Conservation (phyloP, 1,140 invertebrate species). For the Zophobas morio region DNA sequence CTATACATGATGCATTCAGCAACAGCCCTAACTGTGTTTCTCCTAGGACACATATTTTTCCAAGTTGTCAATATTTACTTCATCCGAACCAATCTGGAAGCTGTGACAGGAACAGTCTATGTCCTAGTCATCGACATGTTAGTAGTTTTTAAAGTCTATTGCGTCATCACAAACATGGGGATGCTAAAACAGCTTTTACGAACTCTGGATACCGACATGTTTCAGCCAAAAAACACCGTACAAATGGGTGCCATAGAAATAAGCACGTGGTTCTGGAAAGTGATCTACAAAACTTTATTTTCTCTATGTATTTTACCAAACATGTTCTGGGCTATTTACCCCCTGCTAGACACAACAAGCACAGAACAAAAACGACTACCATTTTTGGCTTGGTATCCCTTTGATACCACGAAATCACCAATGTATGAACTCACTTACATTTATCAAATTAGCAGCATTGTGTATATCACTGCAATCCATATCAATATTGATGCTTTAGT, state of each 20-base stretch:
- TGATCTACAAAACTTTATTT: neutral
- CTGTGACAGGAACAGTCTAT: neutral
- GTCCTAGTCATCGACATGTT: slow-evolving; percentile 5
- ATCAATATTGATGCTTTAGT: too few relatives aligned
- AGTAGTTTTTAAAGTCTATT: slow-evolving; percentile 10
- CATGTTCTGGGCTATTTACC: neutral
- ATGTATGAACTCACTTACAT: too few relatives aligned
- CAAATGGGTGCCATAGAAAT: neutral
- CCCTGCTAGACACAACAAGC: too few relatives aligned
- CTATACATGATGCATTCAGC: neutral
- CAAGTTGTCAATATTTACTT: slow-evolving; percentile 21
- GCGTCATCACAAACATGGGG: neutral
- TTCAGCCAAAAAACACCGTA: neutral
- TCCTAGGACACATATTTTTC: slow-evolving; percentile 5
- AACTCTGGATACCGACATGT: neutral
- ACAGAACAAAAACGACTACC: too few relatives aligned
- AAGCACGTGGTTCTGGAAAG: neutral
- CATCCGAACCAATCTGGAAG: slow-evolving; percentile 4
- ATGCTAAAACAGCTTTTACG: slow-evolving; percentile 9
- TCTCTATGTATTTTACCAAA: neutral
- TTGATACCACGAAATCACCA: too few relatives aligned
- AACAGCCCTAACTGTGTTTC: neutral
- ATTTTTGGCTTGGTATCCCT: too few relatives aligned
- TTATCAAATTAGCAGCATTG: too few relatives aligned
- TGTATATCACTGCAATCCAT: too few relatives aligned